Evolutionary conservation across 2,888 invertebrate species (phyloP).

Genomic region (Dryobota labecula): DNA sequence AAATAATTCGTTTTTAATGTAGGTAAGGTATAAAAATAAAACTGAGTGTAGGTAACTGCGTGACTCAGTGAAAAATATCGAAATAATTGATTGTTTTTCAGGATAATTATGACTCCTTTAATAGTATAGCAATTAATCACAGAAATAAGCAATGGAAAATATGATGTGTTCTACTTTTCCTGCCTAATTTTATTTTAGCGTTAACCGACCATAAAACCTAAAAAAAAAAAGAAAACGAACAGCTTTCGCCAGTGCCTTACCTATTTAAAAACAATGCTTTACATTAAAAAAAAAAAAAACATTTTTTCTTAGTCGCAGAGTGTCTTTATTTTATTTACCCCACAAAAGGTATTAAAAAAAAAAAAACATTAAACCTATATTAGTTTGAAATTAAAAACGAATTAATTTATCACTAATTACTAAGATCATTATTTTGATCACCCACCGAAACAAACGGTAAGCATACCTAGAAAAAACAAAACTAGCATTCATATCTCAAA

Average conservation of each 20-base stretch:
- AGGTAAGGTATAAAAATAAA: neutral
- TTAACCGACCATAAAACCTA: neutral
- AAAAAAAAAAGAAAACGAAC: too few relatives aligned
- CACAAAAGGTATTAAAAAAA: neutral
- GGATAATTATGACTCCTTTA: neutral
- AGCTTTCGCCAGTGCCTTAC: neutral
- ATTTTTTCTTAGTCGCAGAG: neutral
- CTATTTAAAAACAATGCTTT: neutral
- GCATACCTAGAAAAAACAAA: neutral
- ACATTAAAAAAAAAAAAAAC: neutral
- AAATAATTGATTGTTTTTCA: neutral
- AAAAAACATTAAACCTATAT: neutral
- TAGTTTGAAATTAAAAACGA: neutral
- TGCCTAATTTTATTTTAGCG: neutral
- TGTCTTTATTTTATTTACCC: neutral
- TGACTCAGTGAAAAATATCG: constrained; percentile 5
- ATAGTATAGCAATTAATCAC: neutral
- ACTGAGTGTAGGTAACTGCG: neutral
- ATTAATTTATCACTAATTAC: neutral
- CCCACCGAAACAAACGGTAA: neutral
- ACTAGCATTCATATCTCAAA: neutral
- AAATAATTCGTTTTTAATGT: neutral
- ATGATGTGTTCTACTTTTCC: neutral
- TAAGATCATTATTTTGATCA: neutral
- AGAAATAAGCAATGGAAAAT: neutral